A percentile compares a stretch with the other conserved stretches of the same genome.
Evolutionary conservation across 2,888 invertebrate species (phyloP).

Genomic region (Drosophila putrida): DNA sequence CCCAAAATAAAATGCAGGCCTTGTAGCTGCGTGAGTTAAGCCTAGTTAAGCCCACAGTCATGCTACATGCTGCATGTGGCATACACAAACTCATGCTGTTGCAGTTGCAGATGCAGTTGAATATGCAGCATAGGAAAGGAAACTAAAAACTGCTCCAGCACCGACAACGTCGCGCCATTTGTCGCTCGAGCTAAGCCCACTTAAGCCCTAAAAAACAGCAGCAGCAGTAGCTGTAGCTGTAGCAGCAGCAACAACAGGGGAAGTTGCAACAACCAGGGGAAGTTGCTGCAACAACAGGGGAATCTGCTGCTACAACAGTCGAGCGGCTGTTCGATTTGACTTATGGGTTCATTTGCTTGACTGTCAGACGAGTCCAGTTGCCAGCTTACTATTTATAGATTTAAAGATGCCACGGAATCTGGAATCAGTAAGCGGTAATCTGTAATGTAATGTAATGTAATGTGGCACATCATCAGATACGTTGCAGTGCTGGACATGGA

Average conservation of each 20-base stretch:
- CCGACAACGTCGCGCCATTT: constrained; percentile 72
- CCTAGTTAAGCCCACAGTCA: constrained; percentile 74
- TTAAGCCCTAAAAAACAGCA: constrained; percentile 82
- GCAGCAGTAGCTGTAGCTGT: constrained; percentile 12
- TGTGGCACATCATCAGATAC: constrained; percentile 13
- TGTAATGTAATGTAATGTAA: too few relatives aligned
- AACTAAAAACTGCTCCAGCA: constrained; percentile 73
- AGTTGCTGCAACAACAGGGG: constrained; percentile 20
- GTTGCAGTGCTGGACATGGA: constrained; percentile 36
- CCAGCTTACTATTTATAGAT: constrained; percentile 63
- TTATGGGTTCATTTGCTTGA: constrained; percentile 83
- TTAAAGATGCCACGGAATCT: constrained; percentile 1
- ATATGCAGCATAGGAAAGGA: constrained; percentile 58
- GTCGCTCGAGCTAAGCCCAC: constrained; percentile 80
- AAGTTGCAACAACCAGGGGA: neutral
- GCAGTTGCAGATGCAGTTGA: constrained; percentile 51
- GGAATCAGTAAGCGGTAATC: constrained; percentile 20
- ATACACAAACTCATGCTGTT: constrained; percentile 9
- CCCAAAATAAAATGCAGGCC: constrained; percentile 65
- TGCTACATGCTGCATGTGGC: constrained; percentile 50
- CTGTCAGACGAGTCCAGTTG: constrained; percentile 53
- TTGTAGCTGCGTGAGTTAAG: constrained; percentile 63
- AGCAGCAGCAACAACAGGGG: constrained; percentile 16
- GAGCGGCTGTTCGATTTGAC: constrained; percentile 80
- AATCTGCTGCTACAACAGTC: constrained; percentile 20